Evolutionary conservation across 2,888 invertebrate species (phyloP).

Genomic region (Xylocampa areola): DNA sequence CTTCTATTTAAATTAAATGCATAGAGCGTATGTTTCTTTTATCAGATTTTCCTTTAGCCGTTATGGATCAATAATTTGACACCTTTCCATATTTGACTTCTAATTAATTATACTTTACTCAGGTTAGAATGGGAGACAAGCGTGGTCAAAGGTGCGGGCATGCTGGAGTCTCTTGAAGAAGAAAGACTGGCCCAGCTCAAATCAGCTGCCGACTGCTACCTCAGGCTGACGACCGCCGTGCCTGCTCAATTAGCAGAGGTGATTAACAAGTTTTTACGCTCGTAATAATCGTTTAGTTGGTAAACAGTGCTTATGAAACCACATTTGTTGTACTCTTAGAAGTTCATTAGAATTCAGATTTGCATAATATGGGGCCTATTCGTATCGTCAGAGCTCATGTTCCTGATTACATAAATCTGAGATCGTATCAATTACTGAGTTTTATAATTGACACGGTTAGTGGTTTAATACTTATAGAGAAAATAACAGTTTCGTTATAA

Average conservation of each 20-base stretch:
- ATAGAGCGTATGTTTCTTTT: neutral
- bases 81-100: neutral
- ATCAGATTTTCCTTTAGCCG: neutral
- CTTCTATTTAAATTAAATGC: neutral
- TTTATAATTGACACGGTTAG: neutral
- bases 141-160: constrained; percentile 95
- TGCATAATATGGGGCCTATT: too few species aligned
- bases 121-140: constrained; percentile 98
- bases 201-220: constrained; percentile 91
- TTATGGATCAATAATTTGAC: neutral
- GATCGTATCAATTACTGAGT: constrained; percentile 3
- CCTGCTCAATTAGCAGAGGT: constrained; percentile 94
- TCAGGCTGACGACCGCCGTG: constrained; percentile 92
- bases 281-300: constrained; percentile 9
- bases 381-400: too few species aligned
- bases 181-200: constrained; percentile 96
- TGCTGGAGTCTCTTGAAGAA: constrained; percentile 96
- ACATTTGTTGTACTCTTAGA: neutral
- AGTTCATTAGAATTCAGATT: neutral
- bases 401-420: neutral
- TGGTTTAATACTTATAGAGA: neutral
- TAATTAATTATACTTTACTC: constrained; percentile 28
- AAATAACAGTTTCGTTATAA: neutral
- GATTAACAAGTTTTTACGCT: constrained; percentile 46
- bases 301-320: constrained; percentile 4